phyloP scores from a whole-genome alignment of 2,888 invertebrate species.

The Dicycla oo region DNA sequence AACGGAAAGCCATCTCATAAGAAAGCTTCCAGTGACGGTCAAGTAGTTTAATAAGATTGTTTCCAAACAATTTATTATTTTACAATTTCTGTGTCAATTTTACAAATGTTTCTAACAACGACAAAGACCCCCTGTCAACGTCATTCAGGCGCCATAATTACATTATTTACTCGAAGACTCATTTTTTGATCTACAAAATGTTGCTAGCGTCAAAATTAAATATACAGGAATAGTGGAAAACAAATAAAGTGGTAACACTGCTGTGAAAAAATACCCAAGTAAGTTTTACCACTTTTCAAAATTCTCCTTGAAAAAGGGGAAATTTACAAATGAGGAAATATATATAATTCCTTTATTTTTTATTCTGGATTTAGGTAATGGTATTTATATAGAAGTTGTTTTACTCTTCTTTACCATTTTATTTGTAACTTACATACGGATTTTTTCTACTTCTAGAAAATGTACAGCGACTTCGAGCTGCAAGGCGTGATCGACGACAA shows the following conservation, averaged over 20 bases:
- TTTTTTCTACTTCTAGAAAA: slow-evolving; percentile 93
- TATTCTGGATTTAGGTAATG: too few species aligned
- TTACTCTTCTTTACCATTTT: not conserved
- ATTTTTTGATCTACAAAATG: not conserved
- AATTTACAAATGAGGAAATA: not conserved
- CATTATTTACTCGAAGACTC: too few species aligned
- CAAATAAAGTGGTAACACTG: slow-evolving; percentile 11
- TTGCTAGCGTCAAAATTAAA: not conserved
- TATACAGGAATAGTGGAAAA: not conserved
- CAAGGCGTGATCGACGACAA: slow-evolving; percentile 99
- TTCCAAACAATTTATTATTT: too few species aligned
- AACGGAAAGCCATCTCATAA: too few species aligned
- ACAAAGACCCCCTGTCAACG: too few species aligned
- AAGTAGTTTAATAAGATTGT: too few species aligned
- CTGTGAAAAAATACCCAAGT: rapidly evolving
- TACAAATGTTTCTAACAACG: too few species aligned
- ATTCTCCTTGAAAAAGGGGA: not conserved
- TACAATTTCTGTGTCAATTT: too few species aligned
- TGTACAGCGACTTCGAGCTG: slow-evolving; percentile 99
- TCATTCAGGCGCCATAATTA: too few species aligned
- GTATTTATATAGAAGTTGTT: too few species aligned
- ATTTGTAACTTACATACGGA: not conserved
- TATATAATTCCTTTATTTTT: too few species aligned
- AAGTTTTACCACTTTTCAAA: not conserved
- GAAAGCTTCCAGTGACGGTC: too few species aligned